Conservation (phyloP, 64 coral and sea anemone species). For the Platygyra sinensis region DNA sequence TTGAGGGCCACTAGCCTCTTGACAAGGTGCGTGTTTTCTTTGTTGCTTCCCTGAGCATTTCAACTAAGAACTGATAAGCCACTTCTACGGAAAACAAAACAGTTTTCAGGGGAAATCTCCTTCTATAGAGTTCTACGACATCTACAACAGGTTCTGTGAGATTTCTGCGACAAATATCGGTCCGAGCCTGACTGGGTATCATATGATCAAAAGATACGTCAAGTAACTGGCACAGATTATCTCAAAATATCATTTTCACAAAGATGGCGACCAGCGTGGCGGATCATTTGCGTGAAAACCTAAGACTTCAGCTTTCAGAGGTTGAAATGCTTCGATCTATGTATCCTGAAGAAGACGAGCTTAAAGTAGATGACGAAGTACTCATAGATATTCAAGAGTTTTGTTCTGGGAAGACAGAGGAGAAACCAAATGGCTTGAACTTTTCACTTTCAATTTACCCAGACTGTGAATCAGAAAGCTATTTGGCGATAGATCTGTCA, state of each 20-base stretch:
- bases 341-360: constrained; percentile 88
- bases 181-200: background rate
- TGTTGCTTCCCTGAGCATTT: constrained; percentile 10
- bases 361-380: constrained; percentile 63
- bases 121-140: background rate
- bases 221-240: background rate
- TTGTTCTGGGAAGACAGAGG: constrained; percentile 42
- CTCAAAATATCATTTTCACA: background rate
- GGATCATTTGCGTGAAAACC: constrained; percentile 41
- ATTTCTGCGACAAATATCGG: background rate
- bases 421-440: constrained; percentile 20
- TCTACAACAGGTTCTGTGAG: background rate
- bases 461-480: constrained; percentile 11
- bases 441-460: constrained; percentile 19
- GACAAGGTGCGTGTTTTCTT: background rate
- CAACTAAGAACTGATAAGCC: background rate
- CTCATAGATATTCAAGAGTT: constrained; percentile 86
- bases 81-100: background rate
- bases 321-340: constrained; percentile 94
- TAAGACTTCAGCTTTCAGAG: constrained; percentile 93
- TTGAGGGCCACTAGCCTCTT: background rate
- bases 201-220: background rate
- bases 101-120: background rate
- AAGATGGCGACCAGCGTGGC: constrained; percentile 11
- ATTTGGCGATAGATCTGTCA: constrained; percentile 63